These are phyloP conservation scores for Chymomyza caudatula DNA, from an alignment of 2,888 invertebrate species.

Conservation along the genomic window DNA sequence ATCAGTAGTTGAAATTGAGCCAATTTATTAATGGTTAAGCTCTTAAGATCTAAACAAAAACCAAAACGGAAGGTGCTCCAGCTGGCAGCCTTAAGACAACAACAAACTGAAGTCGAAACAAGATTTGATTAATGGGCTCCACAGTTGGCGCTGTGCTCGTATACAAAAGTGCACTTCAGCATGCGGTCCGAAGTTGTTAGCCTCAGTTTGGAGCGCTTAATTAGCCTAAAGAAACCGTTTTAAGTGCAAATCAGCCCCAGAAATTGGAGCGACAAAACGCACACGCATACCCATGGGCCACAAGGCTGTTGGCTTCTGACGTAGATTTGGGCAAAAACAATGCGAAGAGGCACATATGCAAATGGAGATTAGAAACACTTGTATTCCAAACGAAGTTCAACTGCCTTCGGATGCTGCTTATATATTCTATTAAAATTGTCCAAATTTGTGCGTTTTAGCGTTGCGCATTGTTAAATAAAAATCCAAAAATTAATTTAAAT, in stretches of 20 bases:
- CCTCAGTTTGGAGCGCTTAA: neutral
- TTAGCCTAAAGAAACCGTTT: conserved; percentile 4
- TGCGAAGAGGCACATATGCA: neutral
- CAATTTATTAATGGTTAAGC: conserved; percentile 36
- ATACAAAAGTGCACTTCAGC: neutral
- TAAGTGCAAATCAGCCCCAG: conserved; percentile 44
- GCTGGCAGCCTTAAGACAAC: neutral
- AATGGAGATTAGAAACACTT: conserved; percentile 8
- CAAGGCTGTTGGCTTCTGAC: neutral
- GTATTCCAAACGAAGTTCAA: conserved; percentile 9
- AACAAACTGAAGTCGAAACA: conserved; percentile 13
- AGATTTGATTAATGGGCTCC: conserved; percentile 42
- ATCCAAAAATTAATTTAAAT: neutral
- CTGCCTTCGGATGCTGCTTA: conserved; percentile 19
- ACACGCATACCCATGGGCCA: conserved; percentile 34
- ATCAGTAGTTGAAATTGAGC: conserved; percentile 30
- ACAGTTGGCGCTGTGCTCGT: conserved; percentile 3
- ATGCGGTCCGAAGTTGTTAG: neutral
- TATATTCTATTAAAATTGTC: conserved; percentile 38
- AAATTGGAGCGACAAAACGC: conserved; percentile 58
- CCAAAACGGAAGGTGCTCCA: conserved; percentile 48
- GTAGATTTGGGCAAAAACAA: neutral
- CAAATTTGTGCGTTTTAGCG: neutral
- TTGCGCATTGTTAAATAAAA: neutral
- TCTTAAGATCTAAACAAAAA: conserved; percentile 5